phyloP scores from a whole-genome alignment of 2,797 vertebrate species.

The Danio tinwini region DNA sequence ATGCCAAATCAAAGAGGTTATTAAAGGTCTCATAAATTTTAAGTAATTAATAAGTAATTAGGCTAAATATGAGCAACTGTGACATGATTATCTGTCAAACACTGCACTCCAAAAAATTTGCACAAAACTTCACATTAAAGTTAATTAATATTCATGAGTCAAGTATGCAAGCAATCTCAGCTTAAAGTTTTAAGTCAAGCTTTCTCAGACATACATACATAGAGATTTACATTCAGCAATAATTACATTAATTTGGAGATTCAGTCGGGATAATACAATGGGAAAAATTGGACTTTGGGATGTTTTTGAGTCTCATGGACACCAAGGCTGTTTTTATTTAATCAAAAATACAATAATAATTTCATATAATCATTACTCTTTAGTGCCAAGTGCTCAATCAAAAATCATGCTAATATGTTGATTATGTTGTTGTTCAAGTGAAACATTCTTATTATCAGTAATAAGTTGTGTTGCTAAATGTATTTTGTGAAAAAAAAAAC shows the following conservation, averaged over 20 bases:
- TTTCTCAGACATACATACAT: neutral
- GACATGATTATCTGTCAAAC: neutral
- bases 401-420: neutral
- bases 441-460: neutral
- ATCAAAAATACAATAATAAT: no score
- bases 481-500: neutral
- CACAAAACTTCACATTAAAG: neutral
- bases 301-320: neutral
- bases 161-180: neutral
- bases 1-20: no score
- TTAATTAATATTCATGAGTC: conserved; percentile 9
- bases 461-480: no score
- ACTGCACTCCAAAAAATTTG: neutral
- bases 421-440: neutral
- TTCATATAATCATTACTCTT: neutral
- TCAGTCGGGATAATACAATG: neutral
- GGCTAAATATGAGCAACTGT: neutral
- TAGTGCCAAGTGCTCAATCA: neutral
- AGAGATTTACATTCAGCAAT: conserved; percentile 1
- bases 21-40: no score
- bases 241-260: neutral
- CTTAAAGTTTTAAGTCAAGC: neutral
- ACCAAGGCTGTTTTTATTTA: neutral
- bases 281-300: neutral
- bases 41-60: neutral